Conservation (phyloP, 1,140 invertebrate genomes). For the Drosophila repleta region DNA sequence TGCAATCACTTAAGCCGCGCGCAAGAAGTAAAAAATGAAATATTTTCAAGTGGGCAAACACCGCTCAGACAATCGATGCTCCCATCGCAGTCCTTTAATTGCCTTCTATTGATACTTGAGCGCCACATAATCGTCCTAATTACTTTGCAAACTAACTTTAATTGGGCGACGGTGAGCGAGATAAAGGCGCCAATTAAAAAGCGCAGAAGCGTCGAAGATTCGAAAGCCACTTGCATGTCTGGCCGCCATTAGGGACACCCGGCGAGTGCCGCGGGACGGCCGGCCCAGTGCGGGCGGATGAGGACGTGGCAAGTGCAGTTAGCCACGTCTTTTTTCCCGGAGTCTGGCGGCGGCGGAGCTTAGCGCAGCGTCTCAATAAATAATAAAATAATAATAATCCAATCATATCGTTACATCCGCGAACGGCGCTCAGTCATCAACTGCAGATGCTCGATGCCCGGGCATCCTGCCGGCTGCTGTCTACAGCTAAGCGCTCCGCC, state of each 20-base stretch:
- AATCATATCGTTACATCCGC: constrained; percentile 80
- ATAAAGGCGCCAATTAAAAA: constrained; percentile 74
- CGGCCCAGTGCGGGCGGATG: background rate
- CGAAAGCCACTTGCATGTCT: constrained; percentile 67
- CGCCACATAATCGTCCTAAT: constrained; percentile 80
- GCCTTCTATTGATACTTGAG: constrained; percentile 79
- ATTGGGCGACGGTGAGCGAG: constrained; percentile 70
- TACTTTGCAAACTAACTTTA: constrained; percentile 81
- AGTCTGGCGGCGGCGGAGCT: constrained; percentile 38
- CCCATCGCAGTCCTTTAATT: constrained; percentile 57
- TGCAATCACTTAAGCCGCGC: constrained; percentile 62
- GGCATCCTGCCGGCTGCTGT: constrained; percentile 13
- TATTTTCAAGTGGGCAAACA: constrained; percentile 53
- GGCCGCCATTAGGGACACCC: constrained; percentile 50
- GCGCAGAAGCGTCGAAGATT: constrained; percentile 38
- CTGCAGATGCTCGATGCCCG: constrained; percentile 28
- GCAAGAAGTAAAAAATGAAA: constrained; percentile 34
- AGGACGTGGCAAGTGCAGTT: constrained; percentile 15
- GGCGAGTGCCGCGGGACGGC: constrained; percentile 16
- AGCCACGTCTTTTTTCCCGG: background rate
- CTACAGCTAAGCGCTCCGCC: constrained; percentile 42
- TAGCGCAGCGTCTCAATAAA: constrained; percentile 67
- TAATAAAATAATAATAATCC: constrained; percentile 81
- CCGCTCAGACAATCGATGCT: constrained; percentile 59
- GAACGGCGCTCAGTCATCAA: constrained; percentile 58